phyloP scores from a whole-genome alignment of 2,888 invertebrate species.

The Dasysyrphus tricinctus region DNA sequence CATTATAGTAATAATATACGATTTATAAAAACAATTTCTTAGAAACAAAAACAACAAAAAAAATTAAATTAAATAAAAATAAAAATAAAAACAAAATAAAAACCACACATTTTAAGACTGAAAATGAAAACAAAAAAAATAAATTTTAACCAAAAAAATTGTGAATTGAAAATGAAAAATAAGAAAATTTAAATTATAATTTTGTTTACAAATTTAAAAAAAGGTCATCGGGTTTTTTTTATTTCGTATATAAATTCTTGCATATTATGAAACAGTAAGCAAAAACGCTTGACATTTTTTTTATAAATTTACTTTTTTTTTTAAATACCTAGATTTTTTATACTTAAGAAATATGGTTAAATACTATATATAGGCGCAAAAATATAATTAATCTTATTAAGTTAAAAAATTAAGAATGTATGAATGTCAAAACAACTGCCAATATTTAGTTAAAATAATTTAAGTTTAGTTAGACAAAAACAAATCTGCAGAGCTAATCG shows the following conservation, averaged over 20 bases:
- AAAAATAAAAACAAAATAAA: conserved; percentile 41
- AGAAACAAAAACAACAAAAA: conserved; percentile 34
- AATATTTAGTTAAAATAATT: conserved; percentile 52
- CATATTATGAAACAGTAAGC: too few relatives aligned
- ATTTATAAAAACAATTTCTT: conserved; percentile 59
- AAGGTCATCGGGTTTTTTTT: conserved; percentile 5
- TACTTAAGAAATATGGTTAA: conserved; percentile 22
- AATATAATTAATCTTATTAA: conserved; percentile 32
- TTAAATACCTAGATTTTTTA: conserved; percentile 11
- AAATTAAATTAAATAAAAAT: conserved; percentile 16
- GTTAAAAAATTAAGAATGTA: conserved; percentile 10
- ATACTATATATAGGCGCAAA: neutral
- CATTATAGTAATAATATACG: conserved; percentile 24
- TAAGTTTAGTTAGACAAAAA: conserved; percentile 49
- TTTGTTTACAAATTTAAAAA: neutral
- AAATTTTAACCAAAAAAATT: conserved; percentile 47
- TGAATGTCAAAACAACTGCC: conserved; percentile 55
- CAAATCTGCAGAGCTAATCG: conserved; percentile 48
- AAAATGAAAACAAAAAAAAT: conserved; percentile 50
- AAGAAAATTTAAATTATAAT: neutral
- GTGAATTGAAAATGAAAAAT: conserved; percentile 60
- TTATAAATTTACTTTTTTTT: conserved; percentile 2
- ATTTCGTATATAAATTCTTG: too few relatives aligned
- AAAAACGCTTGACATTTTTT: neutral
- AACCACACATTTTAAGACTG: conserved; percentile 69